A percentile compares a stretch with the other conserved stretches of the same genome.
Conservation (phyloP, 35 echinoderm and acorn worm species). For the Apostichopus japonicus region DNA sequence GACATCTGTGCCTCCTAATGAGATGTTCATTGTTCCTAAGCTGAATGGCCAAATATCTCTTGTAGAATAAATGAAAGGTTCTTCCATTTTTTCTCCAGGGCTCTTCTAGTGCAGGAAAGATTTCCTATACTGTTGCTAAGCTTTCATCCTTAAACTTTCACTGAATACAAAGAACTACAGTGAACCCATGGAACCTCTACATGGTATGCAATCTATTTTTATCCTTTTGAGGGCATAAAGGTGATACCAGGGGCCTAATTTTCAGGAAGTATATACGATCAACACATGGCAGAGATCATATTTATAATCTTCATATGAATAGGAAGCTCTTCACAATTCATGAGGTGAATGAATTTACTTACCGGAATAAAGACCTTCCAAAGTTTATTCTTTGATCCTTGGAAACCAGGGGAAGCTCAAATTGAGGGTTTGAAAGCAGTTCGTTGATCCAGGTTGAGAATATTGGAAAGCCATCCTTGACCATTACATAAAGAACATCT, state of each 20-base stretch:
- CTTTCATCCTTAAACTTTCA: not conserved
- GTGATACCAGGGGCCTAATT: no score
- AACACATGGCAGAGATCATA: no score
- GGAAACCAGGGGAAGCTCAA: constrained; percentile 76
- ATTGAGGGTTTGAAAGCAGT: constrained; percentile 62
- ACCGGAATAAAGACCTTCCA: constrained; percentile 56
- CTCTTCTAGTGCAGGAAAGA: not conserved
- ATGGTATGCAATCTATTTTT: not conserved
- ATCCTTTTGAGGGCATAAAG: no score
- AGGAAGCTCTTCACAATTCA: no score
- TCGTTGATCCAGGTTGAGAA: constrained; percentile 78
- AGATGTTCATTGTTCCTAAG: not conserved
- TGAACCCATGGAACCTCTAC: not conserved
- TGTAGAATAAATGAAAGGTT: not conserved
- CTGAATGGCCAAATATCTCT: not conserved
- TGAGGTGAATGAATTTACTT: not conserved
- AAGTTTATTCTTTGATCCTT: constrained; percentile 92
- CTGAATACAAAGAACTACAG: not conserved
- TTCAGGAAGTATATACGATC: no score
- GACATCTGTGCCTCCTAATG: not conserved
- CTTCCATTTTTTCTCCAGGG: not conserved
- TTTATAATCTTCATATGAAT: no score
- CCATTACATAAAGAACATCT: constrained; percentile 72
- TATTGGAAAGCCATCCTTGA: constrained; percentile 73
- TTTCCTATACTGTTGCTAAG: not conserved